These are phyloP conservation scores for Himalopsyche tibetana DNA, from an alignment of 2,888 invertebrate species.

Conservation along the genomic window DNA sequence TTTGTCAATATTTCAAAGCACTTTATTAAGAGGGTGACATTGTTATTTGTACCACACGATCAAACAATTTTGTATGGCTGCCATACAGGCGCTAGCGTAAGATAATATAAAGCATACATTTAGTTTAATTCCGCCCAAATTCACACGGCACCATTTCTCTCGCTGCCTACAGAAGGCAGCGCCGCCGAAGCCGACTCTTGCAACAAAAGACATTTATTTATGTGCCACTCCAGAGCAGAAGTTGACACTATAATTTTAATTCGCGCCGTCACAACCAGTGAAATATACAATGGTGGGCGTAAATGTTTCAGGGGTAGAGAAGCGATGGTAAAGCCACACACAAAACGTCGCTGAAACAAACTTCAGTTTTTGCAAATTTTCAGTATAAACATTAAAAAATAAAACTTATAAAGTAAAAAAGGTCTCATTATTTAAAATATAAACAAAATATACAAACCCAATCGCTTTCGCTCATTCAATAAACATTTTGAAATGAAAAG, in stretches of 20 bases:
- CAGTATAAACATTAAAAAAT: too few species aligned
- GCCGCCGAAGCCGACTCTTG: slow-evolving; percentile 44
- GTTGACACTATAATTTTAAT: slow-evolving; percentile 64
- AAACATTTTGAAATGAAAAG: too few species aligned
- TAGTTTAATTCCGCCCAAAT: slow-evolving; percentile 38
- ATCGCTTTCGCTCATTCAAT: too few species aligned
- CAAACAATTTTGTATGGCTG: background rate
- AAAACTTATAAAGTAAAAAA: too few species aligned
- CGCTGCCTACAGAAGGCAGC: background rate
- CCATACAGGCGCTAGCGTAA: background rate
- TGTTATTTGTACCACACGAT: slow-evolving; percentile 3
- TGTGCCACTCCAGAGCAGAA: slow-evolving; percentile 62
- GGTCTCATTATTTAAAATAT: too few species aligned
- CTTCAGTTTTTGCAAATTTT: too few species aligned
- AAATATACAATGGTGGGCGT: slow-evolving; percentile 49
- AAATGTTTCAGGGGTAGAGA: slow-evolving; percentile 24
- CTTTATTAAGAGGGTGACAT: too few species aligned
- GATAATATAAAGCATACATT: slow-evolving; percentile 37
- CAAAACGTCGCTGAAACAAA: too few species aligned
- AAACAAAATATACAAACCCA: too few species aligned
- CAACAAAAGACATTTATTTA: slow-evolving; percentile 61
- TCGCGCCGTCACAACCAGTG: slow-evolving; percentile 57
- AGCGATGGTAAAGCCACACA: background rate
- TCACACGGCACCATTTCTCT: slow-evolving; percentile 7
- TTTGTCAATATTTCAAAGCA: too few species aligned